Base-by-base conservation (phyloP, 1,140 invertebrate species). In the Nephotettix cincticeps region DNA sequence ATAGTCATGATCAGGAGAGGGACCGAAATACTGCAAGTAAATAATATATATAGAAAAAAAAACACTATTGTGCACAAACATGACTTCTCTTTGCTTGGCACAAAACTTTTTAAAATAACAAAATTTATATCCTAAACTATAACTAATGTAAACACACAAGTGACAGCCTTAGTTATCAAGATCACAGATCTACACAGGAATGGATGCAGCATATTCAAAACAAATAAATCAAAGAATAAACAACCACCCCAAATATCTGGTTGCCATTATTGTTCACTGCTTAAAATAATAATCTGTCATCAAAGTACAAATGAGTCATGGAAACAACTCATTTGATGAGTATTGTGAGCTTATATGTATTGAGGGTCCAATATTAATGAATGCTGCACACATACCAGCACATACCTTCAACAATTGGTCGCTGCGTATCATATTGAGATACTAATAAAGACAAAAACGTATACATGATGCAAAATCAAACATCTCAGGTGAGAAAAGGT, bases 141-240 rank as follows among this genome's bases (percentile, higher is more conserved):
- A 61, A 61, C 56, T 27, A 61, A 61, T 61, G 23, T 23, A 61
- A 51, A 61, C 56, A 61, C 56, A 61, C 32, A 61, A 25, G 27
- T 9, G 27, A 61, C 56, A 61, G 56, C 56, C 56, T 61, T 61
- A 61, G 56, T 61, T 61, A 61, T 61, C 56, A 61, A 27, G 21
- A 61, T 61, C 56, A 61, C 56, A 61, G 56, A 61, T 61, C 56
- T 61, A 27, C 56, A 61, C 23, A 61, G 56, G 56, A 61, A 61
- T 61, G 56, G 25, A 61, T 61, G 56, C 56, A 61, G 56, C 56
- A 27, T 28, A 6, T 36, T 36, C 32, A 36, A 36, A 36, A 36
- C 32, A 6, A 36, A 36, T 6, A 36, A 4, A 14, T 36, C 32
- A 6, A n/a, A n/a, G n/a, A n/a, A n/a, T n/a, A n/a, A n/a, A n/a